Evolutionary conservation across 2,888 invertebrate species (phyloP).

Genomic region (Melinaea menophilus): DNA sequence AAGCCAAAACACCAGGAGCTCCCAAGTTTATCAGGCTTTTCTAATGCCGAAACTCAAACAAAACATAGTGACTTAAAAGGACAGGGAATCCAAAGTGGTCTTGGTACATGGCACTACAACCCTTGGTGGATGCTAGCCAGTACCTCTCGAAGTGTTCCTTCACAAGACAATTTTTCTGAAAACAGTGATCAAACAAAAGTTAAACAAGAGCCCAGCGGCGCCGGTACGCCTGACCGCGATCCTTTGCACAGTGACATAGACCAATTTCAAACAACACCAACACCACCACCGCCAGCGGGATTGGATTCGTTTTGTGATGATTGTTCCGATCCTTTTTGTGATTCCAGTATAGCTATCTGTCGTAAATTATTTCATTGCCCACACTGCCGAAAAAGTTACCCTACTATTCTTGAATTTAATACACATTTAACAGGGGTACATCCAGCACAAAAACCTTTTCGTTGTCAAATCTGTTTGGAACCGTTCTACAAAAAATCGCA

Average conservation of each 20-base stretch:
- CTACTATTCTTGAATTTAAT: conserved; percentile 73
- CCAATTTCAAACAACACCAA: conserved; percentile 54
- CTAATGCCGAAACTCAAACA: conserved; percentile 75
- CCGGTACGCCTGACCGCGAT: conserved; percentile 66
- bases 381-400: conserved; percentile 76
- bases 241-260: conserved; percentile 63
- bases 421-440: conserved; percentile 75
- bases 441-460: conserved; percentile 74
- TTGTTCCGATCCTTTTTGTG: conserved; percentile 75
- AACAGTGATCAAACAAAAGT: conserved; percentile 67
- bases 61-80: conserved; percentile 68
- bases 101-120: conserved; percentile 74
- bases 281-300: conserved; percentile 69
- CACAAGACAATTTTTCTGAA: conserved; percentile 70
- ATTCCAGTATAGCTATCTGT: conserved; percentile 66
- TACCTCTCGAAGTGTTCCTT: conserved; percentile 66
- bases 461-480: conserved; percentile 75
- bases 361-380: conserved; percentile 75
- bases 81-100: conserved; percentile 58
- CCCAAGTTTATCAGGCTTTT: conserved; percentile 72
- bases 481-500: conserved; percentile 74
- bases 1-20: conserved; percentile 68
- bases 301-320: conserved; percentile 74
- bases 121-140: conserved; percentile 77
- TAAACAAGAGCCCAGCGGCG: conserved; percentile 67